Conservation (phyloP, 2,113 vertebrate genomes). For the Sisor rabdophorus region DNA sequence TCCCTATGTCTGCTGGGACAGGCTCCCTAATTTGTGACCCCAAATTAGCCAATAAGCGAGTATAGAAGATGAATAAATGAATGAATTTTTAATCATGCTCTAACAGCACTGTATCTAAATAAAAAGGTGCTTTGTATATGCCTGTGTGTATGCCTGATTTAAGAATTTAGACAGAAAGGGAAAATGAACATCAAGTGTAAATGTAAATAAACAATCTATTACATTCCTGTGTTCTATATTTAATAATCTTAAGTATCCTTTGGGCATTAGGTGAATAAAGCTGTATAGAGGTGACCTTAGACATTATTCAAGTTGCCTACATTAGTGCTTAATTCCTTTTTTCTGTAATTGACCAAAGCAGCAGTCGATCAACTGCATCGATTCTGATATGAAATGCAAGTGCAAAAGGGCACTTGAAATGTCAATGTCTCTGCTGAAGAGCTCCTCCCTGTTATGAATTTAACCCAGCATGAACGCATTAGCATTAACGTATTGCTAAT, state of each 20-base stretch:
- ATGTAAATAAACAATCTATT: constrained; percentile 6
- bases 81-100: neutral
- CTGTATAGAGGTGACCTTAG: constrained; percentile 25
- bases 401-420: constrained; percentile 6
- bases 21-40: too few relatives aligned
- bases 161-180: too few relatives aligned
- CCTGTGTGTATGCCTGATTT: constrained; percentile 3
- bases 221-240: constrained; percentile 15
- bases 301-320: neutral
- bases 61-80: too few relatives aligned
- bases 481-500: neutral
- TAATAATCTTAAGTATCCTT: constrained; percentile 12
- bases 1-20: too few relatives aligned
- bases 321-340: constrained; percentile 41
- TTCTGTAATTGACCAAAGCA: constrained; percentile 37
- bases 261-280: constrained; percentile 4
- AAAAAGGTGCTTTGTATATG: neutral
- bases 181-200: neutral
- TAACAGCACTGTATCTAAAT: neutral
- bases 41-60: too few relatives aligned
- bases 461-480: neutral
- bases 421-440: constrained; percentile 16
- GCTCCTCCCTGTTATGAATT: constrained; percentile 22
- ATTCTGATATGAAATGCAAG: constrained; percentile 34
- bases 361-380: constrained; percentile 38